These are phyloP conservation scores for Dicaeum eximium DNA, from an alignment of 2,113 vertebrate genomes.

Conservation along the genomic window DNA sequence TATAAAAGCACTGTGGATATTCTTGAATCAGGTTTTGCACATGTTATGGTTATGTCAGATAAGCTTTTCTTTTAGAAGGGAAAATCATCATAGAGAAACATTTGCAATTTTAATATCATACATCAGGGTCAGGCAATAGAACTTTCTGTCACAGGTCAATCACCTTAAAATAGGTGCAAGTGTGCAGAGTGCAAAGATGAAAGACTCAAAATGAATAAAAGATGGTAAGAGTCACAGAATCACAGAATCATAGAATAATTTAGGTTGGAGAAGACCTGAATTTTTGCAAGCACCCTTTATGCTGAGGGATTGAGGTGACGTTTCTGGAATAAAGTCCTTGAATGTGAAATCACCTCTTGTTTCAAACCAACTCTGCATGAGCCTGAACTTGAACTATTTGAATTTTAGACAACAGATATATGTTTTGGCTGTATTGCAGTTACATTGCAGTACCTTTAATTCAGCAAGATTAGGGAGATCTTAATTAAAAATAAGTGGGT, in stretches of 20 bases:
- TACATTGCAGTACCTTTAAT: background rate
- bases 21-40: background rate
- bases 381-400: background rate
- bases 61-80: background rate
- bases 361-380: background rate
- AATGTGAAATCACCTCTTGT: background rate
- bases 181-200: background rate
- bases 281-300: background rate
- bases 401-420: background rate
- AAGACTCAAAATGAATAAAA: background rate
- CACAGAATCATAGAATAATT: background rate
- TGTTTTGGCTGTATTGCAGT: background rate
- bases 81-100: background rate
- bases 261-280: background rate
- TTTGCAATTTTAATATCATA: background rate
- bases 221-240: background rate
- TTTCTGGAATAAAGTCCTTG: background rate
- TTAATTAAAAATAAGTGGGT: background rate
- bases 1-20: background rate
- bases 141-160: background rate
- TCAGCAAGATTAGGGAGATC: background rate
- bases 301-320: background rate
- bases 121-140: background rate
- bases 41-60: background rate
- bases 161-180: background rate